Percentiles rank a stretch among this genome's conserved stretches.
Conservation (phyloP, 2,797 vertebrate species). For the Premnoplex brunnescens region DNA sequence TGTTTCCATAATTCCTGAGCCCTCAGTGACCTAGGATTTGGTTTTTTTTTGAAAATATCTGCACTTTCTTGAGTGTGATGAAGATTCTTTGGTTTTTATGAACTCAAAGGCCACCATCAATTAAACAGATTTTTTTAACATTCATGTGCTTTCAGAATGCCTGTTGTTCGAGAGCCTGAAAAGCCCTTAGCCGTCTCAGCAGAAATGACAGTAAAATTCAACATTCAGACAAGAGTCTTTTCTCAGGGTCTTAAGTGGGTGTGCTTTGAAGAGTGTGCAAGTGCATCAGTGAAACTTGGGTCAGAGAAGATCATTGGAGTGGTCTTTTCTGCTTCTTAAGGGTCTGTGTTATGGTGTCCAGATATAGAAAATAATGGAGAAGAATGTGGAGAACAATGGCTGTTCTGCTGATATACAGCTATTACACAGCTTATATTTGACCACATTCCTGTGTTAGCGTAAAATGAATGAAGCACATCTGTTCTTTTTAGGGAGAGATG, state of each 20-base stretch:
- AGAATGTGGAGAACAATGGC: not conserved
- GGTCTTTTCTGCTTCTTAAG: not conserved
- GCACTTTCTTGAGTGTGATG: not conserved
- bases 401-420: not conserved
- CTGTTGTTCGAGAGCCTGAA: not conserved
- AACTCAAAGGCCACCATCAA: not conserved
- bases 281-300: not conserved
- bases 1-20: not conserved
- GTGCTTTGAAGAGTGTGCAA: not conserved
- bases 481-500: not conserved
- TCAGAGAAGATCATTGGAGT: not conserved
- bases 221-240: not conserved
- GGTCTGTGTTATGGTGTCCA: not conserved
- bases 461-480: not conserved
- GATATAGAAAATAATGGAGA: not conserved
- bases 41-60: not conserved
- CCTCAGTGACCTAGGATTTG: not conserved
- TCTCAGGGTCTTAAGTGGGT: not conserved
- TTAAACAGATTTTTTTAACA: not conserved
- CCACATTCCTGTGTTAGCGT: not conserved
- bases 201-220: not conserved
- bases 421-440: not conserved
- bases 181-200: not conserved
- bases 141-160: not conserved
- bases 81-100: not conserved